Evolutionary conservation across 2,888 invertebrate genomes (phyloP).

Genomic region (Balanococcus diminutus): DNA sequence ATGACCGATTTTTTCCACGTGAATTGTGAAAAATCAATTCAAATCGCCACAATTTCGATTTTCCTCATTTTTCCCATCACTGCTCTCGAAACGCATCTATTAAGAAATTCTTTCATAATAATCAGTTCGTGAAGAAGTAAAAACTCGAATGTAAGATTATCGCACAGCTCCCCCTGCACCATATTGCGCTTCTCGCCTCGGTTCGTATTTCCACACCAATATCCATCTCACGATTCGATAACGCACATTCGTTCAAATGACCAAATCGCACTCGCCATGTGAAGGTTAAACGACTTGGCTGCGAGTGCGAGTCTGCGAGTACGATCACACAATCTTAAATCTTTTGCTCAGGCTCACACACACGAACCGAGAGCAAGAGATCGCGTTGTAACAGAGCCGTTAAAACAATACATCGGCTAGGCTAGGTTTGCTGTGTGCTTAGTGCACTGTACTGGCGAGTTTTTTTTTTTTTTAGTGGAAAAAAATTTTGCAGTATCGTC

Average conservation of each 20-base stretch:
- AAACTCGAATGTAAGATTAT: background rate
- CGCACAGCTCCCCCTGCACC: background rate
- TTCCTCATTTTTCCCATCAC: too few species aligned
- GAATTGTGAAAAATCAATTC: too few species aligned
- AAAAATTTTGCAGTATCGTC: background rate
- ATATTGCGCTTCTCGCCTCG: background rate
- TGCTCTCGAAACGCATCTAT: background rate
- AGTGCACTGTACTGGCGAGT: background rate
- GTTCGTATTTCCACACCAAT: background rate
- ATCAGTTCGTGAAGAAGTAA: background rate
- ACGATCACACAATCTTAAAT: constrained; percentile 14
- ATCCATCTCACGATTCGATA: constrained; percentile 27
- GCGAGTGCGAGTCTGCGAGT: too few species aligned
- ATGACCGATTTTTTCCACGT: too few species aligned
- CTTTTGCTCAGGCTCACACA: background rate
- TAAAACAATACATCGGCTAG: background rate
- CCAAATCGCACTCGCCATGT: constrained; percentile 4
- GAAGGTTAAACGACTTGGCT: constrained; percentile 12
- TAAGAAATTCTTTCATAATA: background rate
- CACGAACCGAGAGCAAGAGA: background rate
- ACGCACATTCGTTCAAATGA: background rate
- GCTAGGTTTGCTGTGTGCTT: too few species aligned
- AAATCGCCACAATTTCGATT: too few species aligned
- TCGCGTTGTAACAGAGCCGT: background rate
- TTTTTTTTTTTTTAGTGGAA: background rate